Evolutionary conservation across 2,888 invertebrate species (phyloP).

Genomic region (Zootermopsis nevadensis): DNA sequence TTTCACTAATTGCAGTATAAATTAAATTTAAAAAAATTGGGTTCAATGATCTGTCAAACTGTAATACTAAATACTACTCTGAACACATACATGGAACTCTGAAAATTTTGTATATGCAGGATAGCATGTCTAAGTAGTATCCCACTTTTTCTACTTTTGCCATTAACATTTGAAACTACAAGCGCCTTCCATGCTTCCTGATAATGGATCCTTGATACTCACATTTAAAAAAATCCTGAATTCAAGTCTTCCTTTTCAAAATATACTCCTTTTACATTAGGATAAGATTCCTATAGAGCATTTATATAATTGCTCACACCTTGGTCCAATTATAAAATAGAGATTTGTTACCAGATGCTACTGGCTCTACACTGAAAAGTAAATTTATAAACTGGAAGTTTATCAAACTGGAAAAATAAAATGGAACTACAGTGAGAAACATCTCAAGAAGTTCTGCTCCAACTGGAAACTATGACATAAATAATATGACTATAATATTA

Average conservation of each 20-base stretch:
- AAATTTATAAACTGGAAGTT: background rate
- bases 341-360: background rate
- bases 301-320: background rate
- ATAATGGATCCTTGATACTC: background rate
- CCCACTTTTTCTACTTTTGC: background rate
- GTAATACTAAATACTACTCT: background rate
- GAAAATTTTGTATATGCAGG: background rate
- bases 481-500: background rate
- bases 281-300: background rate
- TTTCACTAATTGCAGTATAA: background rate
- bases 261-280: background rate
- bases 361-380: background rate
- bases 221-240: background rate
- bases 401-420: background rate
- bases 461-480: background rate
- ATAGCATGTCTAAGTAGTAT: background rate
- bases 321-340: background rate
- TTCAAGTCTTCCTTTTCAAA: background rate
- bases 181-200: background rate
- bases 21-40: background rate
- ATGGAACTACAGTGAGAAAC: background rate
- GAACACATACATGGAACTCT: background rate
- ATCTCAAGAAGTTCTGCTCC: background rate
- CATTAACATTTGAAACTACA: background rate
- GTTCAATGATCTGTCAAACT: background rate